Conservation (phyloP, 2,888 invertebrate genomes). For the Sinopyrophorus schimmeli region DNA sequence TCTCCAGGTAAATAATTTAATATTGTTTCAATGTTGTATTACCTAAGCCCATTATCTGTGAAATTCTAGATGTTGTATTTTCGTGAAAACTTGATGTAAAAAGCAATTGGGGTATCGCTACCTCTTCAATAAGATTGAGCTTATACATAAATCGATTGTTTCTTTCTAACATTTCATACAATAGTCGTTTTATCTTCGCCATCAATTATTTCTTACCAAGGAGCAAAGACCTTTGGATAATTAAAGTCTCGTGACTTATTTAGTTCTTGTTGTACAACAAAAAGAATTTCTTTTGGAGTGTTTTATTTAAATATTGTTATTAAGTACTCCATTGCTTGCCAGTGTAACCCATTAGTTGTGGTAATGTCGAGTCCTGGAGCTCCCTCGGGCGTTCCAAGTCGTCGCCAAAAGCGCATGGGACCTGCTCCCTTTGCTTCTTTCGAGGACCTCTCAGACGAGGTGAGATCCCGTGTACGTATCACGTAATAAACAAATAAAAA, state of each 20-base stretch:
- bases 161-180: slow-evolving; percentile 11
- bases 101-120: slow-evolving; percentile 13
- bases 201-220: not conserved
- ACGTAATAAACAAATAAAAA: slow-evolving; percentile 28
- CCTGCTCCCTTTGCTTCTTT: slow-evolving; percentile 94
- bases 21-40: not conserved
- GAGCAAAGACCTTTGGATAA: too few species aligned
- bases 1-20: slow-evolving; percentile 19
- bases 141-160: slow-evolving; percentile 24
- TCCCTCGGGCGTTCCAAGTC: slow-evolving; percentile 40
- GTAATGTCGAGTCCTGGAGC: slow-evolving; percentile 48
- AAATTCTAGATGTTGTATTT: slow-evolving; percentile 18
- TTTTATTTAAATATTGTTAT: not conserved
- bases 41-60: slow-evolving; percentile 7
- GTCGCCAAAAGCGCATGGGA: slow-evolving; percentile 77
- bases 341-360: slow-evolving; percentile 45
- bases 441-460: slow-evolving; percentile 86
- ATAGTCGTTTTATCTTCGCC: not conserved
- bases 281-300: not conserved
- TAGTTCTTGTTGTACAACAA: not conserved
- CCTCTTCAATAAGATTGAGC: slow-evolving; percentile 18
- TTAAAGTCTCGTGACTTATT: not conserved
- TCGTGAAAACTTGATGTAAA: slow-evolving; percentile 2
- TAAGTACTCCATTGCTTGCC: slow-evolving; percentile 35
- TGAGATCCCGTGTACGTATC: slow-evolving; percentile 67